Base-by-base conservation (phyloP, 2,888 invertebrate genomes). In the Palloptera scutellata region DNA sequence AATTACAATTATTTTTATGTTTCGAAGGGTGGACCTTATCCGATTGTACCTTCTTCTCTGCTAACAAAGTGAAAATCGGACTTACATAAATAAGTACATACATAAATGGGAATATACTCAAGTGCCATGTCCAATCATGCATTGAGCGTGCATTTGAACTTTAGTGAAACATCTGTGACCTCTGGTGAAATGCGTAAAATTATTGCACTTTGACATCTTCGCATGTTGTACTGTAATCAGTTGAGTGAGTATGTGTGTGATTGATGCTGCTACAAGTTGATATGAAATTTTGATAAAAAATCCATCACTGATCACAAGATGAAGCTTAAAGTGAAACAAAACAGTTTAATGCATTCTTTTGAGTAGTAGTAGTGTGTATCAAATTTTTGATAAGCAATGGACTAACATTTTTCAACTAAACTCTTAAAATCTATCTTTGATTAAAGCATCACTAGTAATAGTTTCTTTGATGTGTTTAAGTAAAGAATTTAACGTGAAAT, bases 1-100 rank as follows among this genome's bases (percentile, higher is more conserved):
- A 61, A 61, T 61, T 61, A 55, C 61, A 61, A 59, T 65, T 53
- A 51, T 42, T 58, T 65, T 65, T 58, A 42, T 48, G 51, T 48
- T 15, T 58, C 40, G 58, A n/a, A 43, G 64, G 64, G 51, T 13
- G 51, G 51, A 15, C 30, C 30, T 30, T 30, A 30, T 30, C 30
- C 30, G 30, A 30, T 30, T 30, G 30, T 30, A 30, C 30, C 30
- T 30, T 30, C 30, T 30, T 30, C 30, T 4, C 2, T 6, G 6
- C 6, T 30, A 30, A 30, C 30, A 30, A 30, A 30, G 30, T 30
- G 30, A 30, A 30, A 30, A 30, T 30, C 55, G 57, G 64, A 57
- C 55, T 55, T 13, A 17, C 55, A 55, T 54, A 57, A 55, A 63
- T 61, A 51, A 15, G 61, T 51, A 48, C 12, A 60, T 48, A 30